Evolutionary conservation across 2,113 vertebrate species (phyloP).

Genomic region (Dolichallabes microphthalmus): DNA sequence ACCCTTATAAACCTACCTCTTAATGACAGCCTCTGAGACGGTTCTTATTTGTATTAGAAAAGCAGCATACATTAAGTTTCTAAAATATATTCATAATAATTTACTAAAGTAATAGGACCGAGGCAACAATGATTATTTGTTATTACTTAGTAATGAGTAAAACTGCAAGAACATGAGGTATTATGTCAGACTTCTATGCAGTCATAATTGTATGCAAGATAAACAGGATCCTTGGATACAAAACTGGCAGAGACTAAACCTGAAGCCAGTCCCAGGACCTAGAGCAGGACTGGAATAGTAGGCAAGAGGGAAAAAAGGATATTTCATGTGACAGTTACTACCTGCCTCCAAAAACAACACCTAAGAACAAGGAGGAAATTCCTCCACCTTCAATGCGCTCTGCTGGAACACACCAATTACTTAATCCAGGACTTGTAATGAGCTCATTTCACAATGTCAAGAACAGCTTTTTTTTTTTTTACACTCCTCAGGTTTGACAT

Average conservation of each 20-base stretch:
- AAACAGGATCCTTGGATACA: conserved; percentile 50
- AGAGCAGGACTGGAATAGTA: conserved; percentile 64
- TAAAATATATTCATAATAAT: background rate
- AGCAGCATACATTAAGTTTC: conserved; percentile 25
- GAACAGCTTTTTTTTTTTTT: conserved; percentile 61
- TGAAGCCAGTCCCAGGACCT: conserved; percentile 63
- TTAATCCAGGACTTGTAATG: conserved; percentile 75
- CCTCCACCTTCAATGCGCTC: conserved; percentile 67
- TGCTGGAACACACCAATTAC: conserved; percentile 69
- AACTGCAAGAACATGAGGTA: background rate
- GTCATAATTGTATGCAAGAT: background rate
- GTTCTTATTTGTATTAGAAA: conserved; percentile 1
- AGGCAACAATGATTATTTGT: conserved; percentile 40
- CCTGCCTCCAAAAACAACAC: conserved; percentile 83
- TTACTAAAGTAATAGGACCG: conserved; percentile 33
- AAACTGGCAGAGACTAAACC: conserved; percentile 49
- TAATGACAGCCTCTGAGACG: conserved; percentile 22
- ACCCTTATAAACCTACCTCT: conserved; percentile 16
- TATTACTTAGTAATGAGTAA: background rate
- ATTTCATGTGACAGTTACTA: conserved; percentile 70
- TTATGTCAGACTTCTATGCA: background rate
- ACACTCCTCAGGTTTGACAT: conserved; percentile 57
- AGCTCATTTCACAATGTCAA: conserved; percentile 76
- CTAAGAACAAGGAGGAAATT: conserved; percentile 79
- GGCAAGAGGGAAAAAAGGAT: conserved; percentile 66